phyloP scores from a whole-genome alignment of 2,888 invertebrate genomes.

The Acrobasis suavella region DNA sequence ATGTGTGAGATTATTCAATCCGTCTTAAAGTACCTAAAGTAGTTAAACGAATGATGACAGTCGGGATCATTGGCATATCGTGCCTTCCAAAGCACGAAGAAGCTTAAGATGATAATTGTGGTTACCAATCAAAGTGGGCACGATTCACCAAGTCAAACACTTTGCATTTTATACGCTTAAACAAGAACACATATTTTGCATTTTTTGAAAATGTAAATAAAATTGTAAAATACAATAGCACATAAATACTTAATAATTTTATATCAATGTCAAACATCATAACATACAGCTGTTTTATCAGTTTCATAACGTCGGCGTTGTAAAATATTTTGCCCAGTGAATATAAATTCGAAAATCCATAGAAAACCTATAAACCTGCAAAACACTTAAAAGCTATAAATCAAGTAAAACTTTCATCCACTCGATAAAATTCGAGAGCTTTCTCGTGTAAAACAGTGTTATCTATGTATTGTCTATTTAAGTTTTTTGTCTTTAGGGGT shows the following conservation, averaged over 20 bases:
- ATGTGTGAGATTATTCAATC: too few relatives aligned
- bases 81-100: not conserved
- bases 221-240: not conserved
- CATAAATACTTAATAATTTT: too few relatives aligned
- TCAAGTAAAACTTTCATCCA: slow-evolving; percentile 20
- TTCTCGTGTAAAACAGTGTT: slow-evolving; percentile 19
- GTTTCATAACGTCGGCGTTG: not conserved
- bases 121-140: too few relatives aligned
- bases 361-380: slow-evolving; percentile 21
- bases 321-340: not conserved
- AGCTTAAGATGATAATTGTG: not conserved
- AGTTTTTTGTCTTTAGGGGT: slow-evolving; percentile 31
- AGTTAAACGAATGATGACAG: too few relatives aligned
- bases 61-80: not conserved
- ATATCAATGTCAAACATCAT: not conserved
- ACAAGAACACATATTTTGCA: too few relatives aligned
- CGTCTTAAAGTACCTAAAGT: too few relatives aligned
- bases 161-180: too few relatives aligned
- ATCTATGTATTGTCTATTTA: slow-evolving; percentile 28
- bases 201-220: not conserved
- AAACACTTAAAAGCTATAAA: slow-evolving; percentile 21
- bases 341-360: slow-evolving; percentile 8
- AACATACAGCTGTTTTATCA: not conserved
- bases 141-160: too few relatives aligned
- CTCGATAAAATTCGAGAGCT: slow-evolving; percentile 21